Evolutionary conservation across 2,797 vertebrate genomes (phyloP).

Genomic region (Buceros bicornis): DNA sequence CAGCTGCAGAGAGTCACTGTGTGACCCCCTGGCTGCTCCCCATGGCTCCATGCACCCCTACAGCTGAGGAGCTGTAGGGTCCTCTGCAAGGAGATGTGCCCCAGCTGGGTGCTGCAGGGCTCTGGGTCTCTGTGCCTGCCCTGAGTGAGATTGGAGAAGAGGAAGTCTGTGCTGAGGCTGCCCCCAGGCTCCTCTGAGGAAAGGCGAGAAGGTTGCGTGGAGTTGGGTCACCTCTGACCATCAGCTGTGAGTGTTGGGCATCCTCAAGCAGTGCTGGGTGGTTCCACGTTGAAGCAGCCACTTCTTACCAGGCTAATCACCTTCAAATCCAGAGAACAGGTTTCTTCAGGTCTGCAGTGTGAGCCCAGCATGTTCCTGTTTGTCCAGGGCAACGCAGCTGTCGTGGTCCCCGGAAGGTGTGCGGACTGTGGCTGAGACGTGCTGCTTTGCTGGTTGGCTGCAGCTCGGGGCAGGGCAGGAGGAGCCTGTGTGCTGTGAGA

Average conservation of each 20-base stretch:
- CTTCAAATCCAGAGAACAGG: not conserved
- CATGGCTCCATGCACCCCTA: too few species aligned
- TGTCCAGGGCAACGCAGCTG: fast-evolving
- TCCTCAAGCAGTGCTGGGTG: not conserved
- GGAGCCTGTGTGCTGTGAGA: not conserved
- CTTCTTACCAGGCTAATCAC: not conserved
- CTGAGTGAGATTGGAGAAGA: fast-evolving
- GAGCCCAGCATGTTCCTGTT: not conserved
- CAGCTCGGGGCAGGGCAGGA: not conserved
- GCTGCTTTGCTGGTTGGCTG: not conserved
- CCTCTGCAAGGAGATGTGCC: not conserved
- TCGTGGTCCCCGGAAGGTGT: not conserved
- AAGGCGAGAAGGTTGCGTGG: not conserved
- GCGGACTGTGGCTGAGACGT: not conserved
- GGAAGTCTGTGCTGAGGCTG: not conserved
- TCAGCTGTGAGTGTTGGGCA: not conserved
- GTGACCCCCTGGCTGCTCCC: not conserved
- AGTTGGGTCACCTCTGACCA: not conserved
- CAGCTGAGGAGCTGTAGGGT: not conserved
- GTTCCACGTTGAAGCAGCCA: fast-evolving
- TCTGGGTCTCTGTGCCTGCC: not conserved
- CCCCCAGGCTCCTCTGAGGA: not conserved
- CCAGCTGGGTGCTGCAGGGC: not conserved
- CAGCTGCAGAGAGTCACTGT: not conserved
- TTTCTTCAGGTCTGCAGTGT: not conserved